Conservation (phyloP, 37 sponge, comb jelly and placozoan genomes). For the Mnemiopsis leidyi region DNA sequence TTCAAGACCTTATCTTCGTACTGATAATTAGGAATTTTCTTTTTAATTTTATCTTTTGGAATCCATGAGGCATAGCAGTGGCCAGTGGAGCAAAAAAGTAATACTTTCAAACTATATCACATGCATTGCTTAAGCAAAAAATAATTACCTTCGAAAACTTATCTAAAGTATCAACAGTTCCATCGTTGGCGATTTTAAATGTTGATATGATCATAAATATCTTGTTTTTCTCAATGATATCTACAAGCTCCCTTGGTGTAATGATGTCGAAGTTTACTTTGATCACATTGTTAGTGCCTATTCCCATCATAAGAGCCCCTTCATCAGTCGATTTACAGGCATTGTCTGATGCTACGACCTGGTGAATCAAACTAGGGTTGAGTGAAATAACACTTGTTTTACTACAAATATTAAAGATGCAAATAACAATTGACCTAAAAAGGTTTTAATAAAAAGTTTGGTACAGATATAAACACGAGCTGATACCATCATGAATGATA, state of each 20-base stretch:
- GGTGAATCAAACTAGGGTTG: background rate
- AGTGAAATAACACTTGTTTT: too few species aligned
- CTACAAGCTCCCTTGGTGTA: background rate
- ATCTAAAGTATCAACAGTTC: background rate
- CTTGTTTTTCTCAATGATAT: constrained; percentile 1
- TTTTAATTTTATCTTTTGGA: too few species aligned
- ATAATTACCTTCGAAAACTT: constrained; percentile 47
- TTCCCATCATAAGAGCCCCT: constrained; percentile 82
- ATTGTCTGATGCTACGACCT: constrained; percentile 27
- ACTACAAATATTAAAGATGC: background rate
- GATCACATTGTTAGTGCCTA: constrained; percentile 81
- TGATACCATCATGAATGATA: too few species aligned
- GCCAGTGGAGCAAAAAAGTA: too few species aligned
- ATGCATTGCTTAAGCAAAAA: too few species aligned
- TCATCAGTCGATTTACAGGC: constrained; percentile 81
- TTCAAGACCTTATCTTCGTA: too few species aligned
- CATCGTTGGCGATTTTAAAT: background rate
- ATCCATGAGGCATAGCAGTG: too few species aligned
- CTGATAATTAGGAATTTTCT: too few species aligned
- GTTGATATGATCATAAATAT: constrained; percentile 15
- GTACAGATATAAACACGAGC: too few species aligned
- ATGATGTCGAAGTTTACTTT: constrained; percentile 72
- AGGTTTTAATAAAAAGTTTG: too few species aligned
- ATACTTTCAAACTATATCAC: too few species aligned
- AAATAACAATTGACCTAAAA: too few species aligned